A percentile compares a stretch with the other conserved stretches of the same genome.
These are phyloP conservation scores for Scaptodrosophila latifasciaeformis DNA, from an alignment of 2,888 invertebrate genomes.

Conservation along the genomic window DNA sequence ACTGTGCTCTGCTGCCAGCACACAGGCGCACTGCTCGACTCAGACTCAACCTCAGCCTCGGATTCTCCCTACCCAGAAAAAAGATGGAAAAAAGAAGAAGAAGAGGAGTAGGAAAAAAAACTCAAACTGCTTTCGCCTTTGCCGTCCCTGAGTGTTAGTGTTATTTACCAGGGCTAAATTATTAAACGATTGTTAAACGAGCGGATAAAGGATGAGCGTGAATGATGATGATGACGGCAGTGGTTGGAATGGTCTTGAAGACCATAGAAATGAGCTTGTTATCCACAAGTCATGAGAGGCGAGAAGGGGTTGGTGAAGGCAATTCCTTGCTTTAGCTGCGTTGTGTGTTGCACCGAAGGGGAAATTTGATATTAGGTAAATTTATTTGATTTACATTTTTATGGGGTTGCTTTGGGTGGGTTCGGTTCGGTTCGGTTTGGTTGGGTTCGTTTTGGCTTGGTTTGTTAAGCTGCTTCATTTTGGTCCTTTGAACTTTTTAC, in stretches of 20 bases:
- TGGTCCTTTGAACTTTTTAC: no score
- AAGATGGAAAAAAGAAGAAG: background rate
- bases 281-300: conserved; percentile 4
- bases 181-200: conserved; percentile 72
- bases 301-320: conserved; percentile 15
- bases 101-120: background rate
- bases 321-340: conserved; percentile 24
- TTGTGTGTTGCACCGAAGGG: conserved; percentile 46
- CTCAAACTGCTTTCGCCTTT: background rate
- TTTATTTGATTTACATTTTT: conserved; percentile 70
- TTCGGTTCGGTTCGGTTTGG: no score
- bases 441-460: no score
- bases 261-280: conserved; percentile 20
- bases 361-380: conserved; percentile 72
- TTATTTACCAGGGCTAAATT: conserved; percentile 72
- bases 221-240: conserved; percentile 61
- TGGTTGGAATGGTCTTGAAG: conserved; percentile 13
- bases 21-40: no score
- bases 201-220: conserved; percentile 69
- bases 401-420: conserved; percentile 50
- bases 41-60: background rate
- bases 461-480: background rate
- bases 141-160: conserved; percentile 58
- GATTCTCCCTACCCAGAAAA: conserved; percentile 23
- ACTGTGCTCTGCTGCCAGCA: no score